Conservation (phyloP, 2,888 invertebrate genomes). For the Dolomedes plantarius region DNA sequence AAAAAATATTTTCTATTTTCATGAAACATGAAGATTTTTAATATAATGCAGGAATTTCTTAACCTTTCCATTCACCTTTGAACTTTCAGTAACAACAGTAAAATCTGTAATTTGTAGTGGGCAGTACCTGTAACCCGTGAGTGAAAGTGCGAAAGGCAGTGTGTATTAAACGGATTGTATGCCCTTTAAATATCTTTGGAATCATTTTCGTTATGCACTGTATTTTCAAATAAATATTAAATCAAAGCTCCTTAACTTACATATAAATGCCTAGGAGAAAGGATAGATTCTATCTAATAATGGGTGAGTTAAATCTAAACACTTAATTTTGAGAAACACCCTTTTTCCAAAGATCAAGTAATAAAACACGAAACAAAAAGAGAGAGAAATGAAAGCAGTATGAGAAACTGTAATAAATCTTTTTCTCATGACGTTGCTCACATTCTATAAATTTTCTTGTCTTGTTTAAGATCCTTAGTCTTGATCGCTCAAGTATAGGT, state of each 20-base stretch:
- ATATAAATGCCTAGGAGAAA: neutral
- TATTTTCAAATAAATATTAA: neutral
- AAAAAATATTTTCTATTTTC: no score
- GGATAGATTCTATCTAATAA: neutral
- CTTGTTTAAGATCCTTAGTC: no score
- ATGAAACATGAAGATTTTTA: no score
- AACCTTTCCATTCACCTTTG: no score
- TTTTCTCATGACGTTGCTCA: constrained; percentile 40
- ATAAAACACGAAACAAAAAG: constrained; percentile 23
- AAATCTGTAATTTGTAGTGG: neutral
- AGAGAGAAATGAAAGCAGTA: constrained; percentile 7
- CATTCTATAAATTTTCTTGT: constrained; percentile 39
- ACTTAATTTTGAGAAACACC: constrained; percentile 32
- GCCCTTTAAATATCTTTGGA: constrained; percentile 41
- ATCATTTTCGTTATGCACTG: neutral
- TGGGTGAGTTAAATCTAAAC: constrained; percentile 9
- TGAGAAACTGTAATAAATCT: constrained; percentile 25
- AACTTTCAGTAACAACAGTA: no score
- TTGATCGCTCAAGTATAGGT: constrained; percentile 29
- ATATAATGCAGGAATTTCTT: no score
- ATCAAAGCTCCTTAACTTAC: neutral
- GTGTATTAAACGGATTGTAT: constrained; percentile 31
- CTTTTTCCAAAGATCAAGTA: constrained; percentile 26
- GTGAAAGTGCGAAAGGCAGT: constrained; percentile 21
- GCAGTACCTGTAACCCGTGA: constrained; percentile 19